Percentiles rank a stretch among this genome's conserved stretches.
These are phyloP conservation scores for Diadophis punctatus DNA, from an alignment of 2,113 vertebrate genomes.

Conservation along the genomic window DNA sequence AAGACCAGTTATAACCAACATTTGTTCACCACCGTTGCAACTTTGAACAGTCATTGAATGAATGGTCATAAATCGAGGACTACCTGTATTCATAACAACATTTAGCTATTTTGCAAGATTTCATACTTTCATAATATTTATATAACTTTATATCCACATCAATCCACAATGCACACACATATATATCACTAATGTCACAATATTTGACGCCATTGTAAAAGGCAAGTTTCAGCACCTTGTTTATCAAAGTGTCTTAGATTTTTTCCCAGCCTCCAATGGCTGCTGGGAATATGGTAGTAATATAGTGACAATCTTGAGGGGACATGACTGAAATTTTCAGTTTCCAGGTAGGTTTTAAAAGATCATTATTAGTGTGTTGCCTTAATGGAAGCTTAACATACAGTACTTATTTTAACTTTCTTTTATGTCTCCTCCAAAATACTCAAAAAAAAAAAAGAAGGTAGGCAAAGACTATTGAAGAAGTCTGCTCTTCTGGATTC, in stretches of 20 bases:
- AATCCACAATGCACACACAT: background rate
- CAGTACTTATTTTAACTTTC: background rate
- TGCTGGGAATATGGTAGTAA: background rate
- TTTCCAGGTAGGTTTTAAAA: background rate
- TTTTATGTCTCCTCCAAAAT: background rate
- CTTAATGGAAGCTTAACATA: background rate
- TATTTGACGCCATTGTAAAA: background rate
- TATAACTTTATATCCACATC: background rate
- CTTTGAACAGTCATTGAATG: background rate
- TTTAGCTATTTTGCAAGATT: background rate
- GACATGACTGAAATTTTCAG: background rate
- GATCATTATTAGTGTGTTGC: background rate
- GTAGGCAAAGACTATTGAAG: background rate
- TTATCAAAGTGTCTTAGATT: background rate
- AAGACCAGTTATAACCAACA: background rate
- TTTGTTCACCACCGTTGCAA: background rate
- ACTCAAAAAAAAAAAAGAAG: background rate
- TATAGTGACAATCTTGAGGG: background rate
- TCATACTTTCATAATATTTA: background rate
- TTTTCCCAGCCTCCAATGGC: background rate
- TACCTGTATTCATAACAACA: background rate
- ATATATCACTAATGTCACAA: background rate
- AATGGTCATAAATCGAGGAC: background rate
- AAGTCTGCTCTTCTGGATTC: background rate
- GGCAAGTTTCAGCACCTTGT: background rate